Evolutionary conservation across 1,140 invertebrate species (phyloP).

Genomic region (Delia radicum): DNA sequence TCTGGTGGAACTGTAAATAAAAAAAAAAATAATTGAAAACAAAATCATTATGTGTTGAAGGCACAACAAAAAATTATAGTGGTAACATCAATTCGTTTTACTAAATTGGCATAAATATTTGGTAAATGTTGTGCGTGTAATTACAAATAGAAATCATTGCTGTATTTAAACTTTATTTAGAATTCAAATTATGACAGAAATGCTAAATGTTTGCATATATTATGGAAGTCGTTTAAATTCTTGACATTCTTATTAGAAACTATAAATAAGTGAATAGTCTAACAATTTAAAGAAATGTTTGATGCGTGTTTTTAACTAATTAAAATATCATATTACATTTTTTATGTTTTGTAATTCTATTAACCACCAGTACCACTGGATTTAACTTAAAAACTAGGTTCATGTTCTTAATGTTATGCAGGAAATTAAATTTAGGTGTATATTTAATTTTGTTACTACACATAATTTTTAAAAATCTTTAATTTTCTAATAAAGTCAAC

Average conservation of each 20-base stretch:
- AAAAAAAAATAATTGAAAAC: slow-evolving; percentile 23
- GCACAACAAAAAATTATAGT: not conserved
- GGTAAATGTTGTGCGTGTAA: not conserved
- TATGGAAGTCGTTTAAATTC: not conserved
- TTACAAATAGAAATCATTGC: not conserved
- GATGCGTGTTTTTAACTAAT: slow-evolving; percentile 2
- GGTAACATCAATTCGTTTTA: not conserved
- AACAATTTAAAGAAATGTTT: not conserved
- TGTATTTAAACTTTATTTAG: not conserved
- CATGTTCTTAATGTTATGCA: not conserved
- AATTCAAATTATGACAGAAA: too few species aligned
- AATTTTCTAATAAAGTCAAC: too few species aligned
- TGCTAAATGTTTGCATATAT: not conserved
- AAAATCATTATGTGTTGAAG: too few species aligned
- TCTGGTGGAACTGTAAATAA: slow-evolving; percentile 73
- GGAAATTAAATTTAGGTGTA: too few species aligned
- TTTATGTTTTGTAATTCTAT: too few species aligned
- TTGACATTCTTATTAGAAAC: not conserved
- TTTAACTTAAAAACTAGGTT: not conserved
- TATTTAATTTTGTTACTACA: too few species aligned
- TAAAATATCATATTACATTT: not conserved
- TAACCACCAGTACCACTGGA: not conserved
- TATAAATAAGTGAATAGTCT: too few species aligned
- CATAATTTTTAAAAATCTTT: too few species aligned
- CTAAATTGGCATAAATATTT: slow-evolving; percentile 7